Base-by-base conservation (phyloP, 2,888 invertebrate species). In the Pseudococcus jackbeardsleyi region DNA sequence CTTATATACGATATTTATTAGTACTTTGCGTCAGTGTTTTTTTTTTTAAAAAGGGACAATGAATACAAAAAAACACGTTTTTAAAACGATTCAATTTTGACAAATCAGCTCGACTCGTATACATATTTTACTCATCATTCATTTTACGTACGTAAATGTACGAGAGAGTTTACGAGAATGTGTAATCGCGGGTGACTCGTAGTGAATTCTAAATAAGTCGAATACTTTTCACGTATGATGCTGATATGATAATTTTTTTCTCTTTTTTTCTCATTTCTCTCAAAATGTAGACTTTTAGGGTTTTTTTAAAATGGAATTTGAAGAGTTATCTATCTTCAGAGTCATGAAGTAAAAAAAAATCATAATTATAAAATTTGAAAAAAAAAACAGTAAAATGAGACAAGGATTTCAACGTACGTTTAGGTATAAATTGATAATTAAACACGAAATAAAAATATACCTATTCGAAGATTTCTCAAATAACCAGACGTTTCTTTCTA, bases 1-100 rank as follows among this genome's bases (percentile, higher is more conserved):
- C 42, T 33, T 77, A 77, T 54, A 54, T 68, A 68, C 68, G 39
- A 77, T 77, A 77, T 77, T 77, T 77, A 77, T 77, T 77, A 77
- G 77, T 77, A 77, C n/a, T 17, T 77, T 42, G 77, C 26, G 68
- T 68, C 68, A 68, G 68, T 68, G 68, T 68, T 68, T 68, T 68
- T 68, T 68, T 68, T 64, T 54, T 54, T 0, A 42, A 42, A 42
- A 50, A 50, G 50, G 15, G 12, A 68, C 68, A 68, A 68, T 68
- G 68, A 77, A n/a, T 15, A 77, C n/a, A 54, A 77, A 77, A 72
- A 42, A 33, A 42, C 42, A 77, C 42, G 33, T 77, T 77, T 15
- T 77, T 77, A 17, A 42, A 42, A 39, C 42, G 12, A 42, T 77
- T 77, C 39, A 42, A 77, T 54, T 39, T 77, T 77, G 77, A 77